Conservation (phyloP, 2,113 vertebrate species). For the Oncorhynchus tshawytscha region DNA sequence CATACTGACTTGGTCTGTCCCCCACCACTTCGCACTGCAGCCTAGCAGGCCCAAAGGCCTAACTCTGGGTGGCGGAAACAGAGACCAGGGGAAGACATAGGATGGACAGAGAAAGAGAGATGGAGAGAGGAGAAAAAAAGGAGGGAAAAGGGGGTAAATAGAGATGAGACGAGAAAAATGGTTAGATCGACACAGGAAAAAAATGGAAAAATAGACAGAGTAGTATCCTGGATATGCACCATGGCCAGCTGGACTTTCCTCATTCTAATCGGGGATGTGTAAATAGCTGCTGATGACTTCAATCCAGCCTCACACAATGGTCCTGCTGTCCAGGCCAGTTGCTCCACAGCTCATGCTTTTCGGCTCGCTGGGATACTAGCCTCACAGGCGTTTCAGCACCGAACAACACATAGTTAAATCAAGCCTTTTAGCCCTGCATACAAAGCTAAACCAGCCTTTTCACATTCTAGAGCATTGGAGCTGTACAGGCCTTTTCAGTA, state of each 20-base stretch:
- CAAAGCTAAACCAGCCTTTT: neutral
- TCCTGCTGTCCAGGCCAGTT: neutral
- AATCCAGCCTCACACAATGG: constrained; percentile 8
- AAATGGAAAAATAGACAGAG: neutral
- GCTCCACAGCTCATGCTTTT: neutral
- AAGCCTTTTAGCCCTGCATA: neutral
- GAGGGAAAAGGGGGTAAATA: neutral
- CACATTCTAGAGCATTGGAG: neutral
- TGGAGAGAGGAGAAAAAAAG: constrained; percentile 29
- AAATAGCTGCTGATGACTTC: constrained; percentile 15
- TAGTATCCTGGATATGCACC: neutral
- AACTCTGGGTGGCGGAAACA: too few species aligned
- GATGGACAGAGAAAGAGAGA: constrained; percentile 4
- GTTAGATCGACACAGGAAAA: constrained; percentile 1
- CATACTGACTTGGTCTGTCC: constrained; percentile 15
- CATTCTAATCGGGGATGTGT: neutral
- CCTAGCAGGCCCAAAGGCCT: too few species aligned
- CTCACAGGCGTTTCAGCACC: neutral
- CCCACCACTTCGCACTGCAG: constrained; percentile 7
- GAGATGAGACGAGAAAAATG: neutral
- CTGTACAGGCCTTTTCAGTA: neutral
- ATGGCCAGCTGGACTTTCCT: constrained; percentile 4
- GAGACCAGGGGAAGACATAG: constrained; percentile 5
- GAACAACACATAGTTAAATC: neutral
- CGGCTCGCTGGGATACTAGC: too few species aligned